A percentile compares a stretch with the other conserved stretches of the same genome.
Evolutionary conservation across 2,888 invertebrate genomes (phyloP).

Genomic region (Phaonia tiefii): DNA sequence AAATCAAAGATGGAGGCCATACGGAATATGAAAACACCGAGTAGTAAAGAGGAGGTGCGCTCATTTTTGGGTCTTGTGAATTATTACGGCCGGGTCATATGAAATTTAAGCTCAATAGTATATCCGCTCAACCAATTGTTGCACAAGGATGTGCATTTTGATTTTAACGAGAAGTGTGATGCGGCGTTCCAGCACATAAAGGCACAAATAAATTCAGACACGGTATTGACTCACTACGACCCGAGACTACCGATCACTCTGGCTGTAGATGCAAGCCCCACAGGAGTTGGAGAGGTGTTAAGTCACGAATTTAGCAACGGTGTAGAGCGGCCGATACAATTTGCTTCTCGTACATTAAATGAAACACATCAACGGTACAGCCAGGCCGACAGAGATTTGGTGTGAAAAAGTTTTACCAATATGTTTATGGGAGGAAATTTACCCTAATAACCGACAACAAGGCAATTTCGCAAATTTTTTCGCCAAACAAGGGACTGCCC

Average conservation of each 20-base stretch:
- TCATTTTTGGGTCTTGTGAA: slow-evolving; percentile 71
- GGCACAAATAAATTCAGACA: slow-evolving; percentile 67
- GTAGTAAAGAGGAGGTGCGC: slow-evolving; percentile 70
- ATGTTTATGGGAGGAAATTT: slow-evolving; percentile 77
- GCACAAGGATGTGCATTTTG: slow-evolving; percentile 67
- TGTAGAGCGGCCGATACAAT: slow-evolving; percentile 76
- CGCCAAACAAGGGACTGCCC: slow-evolving; percentile 43
- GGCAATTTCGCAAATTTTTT: slow-evolving; percentile 56
- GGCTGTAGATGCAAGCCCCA: slow-evolving; percentile 70
- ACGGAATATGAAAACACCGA: slow-evolving; percentile 67
- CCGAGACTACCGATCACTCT: slow-evolving; percentile 69
- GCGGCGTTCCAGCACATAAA: slow-evolving; percentile 70
- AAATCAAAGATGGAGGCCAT: slow-evolving; percentile 73
- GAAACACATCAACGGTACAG: slow-evolving; percentile 70
- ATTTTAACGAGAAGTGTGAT: slow-evolving; percentile 68
- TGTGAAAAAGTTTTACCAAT: slow-evolving; percentile 76
- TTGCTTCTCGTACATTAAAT: slow-evolving; percentile 73
- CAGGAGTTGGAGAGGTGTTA: slow-evolving; percentile 67
- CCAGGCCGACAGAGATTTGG: slow-evolving; percentile 73
- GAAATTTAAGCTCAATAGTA: slow-evolving; percentile 71
- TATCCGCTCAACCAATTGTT: slow-evolving; percentile 72
- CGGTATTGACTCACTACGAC: slow-evolving; percentile 70
- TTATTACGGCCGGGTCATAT: slow-evolving; percentile 75
- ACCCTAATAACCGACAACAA: slow-evolving; percentile 71
- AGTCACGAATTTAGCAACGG: slow-evolving; percentile 71